Conservation (phyloP, 2,113 vertebrate genomes). For the Ibidorhyncha struthersii region DNA sequence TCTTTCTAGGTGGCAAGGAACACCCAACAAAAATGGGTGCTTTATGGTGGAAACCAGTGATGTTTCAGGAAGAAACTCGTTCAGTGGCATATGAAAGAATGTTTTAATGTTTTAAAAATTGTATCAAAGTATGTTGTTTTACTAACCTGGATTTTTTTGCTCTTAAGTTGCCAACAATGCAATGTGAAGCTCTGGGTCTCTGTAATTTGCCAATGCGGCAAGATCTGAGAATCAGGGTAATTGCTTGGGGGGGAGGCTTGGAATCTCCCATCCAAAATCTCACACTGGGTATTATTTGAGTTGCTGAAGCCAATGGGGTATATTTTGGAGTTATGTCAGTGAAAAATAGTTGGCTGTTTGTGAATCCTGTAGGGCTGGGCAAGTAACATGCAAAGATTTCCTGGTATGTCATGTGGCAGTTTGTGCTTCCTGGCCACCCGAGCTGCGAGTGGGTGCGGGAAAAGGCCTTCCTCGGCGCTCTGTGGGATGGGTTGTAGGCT, state of each 20-base stretch:
- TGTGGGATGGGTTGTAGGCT: not conserved
- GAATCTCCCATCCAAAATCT: not conserved
- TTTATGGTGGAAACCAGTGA: not conserved
- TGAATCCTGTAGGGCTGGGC: not conserved
- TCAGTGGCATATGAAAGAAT: not conserved
- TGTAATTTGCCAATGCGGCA: accelerated
- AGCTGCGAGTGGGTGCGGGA: not conserved
- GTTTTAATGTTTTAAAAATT: not conserved
- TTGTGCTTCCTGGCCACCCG: not conserved
- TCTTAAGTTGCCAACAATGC: not conserved
- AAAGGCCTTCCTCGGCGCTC: not conserved
- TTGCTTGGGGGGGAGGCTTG: not conserved
- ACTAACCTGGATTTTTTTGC: not conserved
- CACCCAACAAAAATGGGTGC: not conserved
- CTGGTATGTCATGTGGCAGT: not conserved
- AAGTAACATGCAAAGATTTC: not conserved
- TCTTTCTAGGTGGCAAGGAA: not conserved
- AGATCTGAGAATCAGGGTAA: not conserved
- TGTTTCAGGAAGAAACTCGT: not conserved
- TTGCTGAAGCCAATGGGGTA: not conserved
- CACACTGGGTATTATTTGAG: not conserved
- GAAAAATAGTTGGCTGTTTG: not conserved
- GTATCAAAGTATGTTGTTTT: not conserved
- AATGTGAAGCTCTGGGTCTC: not conserved
- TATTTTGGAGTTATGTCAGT: not conserved